Percentiles rank a stretch among this genome's conserved stretches.
phyloP scores from a whole-genome alignment of 2,113 vertebrate genomes.

The Formicarius rufipectus region DNA sequence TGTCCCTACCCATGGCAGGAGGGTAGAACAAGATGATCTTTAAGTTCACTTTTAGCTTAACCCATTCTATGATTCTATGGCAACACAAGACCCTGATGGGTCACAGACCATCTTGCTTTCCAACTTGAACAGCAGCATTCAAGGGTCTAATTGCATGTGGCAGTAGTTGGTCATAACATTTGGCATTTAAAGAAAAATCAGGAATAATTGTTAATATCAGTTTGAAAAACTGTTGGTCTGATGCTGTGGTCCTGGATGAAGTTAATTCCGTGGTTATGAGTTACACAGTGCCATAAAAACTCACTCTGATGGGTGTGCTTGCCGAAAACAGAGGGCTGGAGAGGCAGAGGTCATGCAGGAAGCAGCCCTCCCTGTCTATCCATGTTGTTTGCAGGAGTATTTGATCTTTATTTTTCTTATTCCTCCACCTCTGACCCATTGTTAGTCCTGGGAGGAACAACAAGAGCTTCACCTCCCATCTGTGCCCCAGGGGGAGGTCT shows the following conservation, averaged over 20 bases:
- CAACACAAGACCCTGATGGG: background rate
- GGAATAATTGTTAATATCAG: background rate
- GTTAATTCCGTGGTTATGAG: background rate
- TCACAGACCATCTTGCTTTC: background rate
- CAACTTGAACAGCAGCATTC: rapidly evolving
- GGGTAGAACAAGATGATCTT: rapidly evolving
- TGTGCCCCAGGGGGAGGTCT: background rate
- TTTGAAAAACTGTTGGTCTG: background rate
- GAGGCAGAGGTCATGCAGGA: rapidly evolving
- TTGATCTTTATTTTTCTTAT: background rate
- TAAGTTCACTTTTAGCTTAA: background rate
- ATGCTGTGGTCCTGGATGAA: background rate
- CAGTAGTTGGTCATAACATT: background rate
- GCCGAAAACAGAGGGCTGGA: background rate
- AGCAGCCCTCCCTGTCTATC: background rate
- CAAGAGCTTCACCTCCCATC: background rate
- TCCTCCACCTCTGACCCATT: background rate
- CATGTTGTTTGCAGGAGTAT: background rate
- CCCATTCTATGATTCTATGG: background rate
- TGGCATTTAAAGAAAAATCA: background rate
- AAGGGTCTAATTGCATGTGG: background rate
- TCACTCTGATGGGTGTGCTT: background rate
- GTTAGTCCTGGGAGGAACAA: background rate
- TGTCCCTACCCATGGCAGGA: too few species aligned
- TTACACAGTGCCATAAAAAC: background rate